Evolutionary conservation across 2,113 vertebrate species (phyloP), one percentile per base, ranked within the genome.

Genomic region (Hypomesus transpacificus): DNA sequence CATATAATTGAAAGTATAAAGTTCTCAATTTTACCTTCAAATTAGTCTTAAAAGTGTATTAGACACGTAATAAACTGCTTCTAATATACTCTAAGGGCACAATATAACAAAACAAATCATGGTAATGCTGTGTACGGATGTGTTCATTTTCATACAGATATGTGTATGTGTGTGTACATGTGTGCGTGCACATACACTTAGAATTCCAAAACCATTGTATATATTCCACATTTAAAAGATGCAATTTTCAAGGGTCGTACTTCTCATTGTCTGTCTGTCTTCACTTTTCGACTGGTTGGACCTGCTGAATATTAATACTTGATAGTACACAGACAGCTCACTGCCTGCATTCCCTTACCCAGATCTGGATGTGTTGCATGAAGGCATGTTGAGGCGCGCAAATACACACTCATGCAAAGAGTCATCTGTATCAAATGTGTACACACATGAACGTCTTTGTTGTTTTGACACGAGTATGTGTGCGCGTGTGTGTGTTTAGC

Each of bases 201-300:
- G 73, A 79, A 79, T 74, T 11, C 9, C 3, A 1, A 62, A 75
- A 72, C n/a, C 31, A 21, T 24, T 63, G 74, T 67, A 75, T 83
- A 79, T 83, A 65, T 76, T 76, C 16, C 20, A 69, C 75, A 81
- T 77, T 72, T 81, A 80, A 84, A 82, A 80, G 70, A 79, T 80
- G 58, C 69, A 58, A 70, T 70, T 77, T 77, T 71, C 73, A 83
- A 63, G 74, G 59, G 34, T 18, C 13, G 1, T 61, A 39, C 66
- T 73, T 46, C 39, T 46, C 39, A 46, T 46, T 11, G 39, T 46
- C 9, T 46, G 39, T 46, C 39, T 34, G 6, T 34, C 39, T 2
- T 46, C 11, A 46, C 39, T 7, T 46, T 46, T 46, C 7, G 70
- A 74, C 63, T 74, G 73, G 74, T 73, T 63, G 20, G 56, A 79